Conservation (phyloP, 2,113 vertebrate species). For the Myrmecobius fasciatus region DNA sequence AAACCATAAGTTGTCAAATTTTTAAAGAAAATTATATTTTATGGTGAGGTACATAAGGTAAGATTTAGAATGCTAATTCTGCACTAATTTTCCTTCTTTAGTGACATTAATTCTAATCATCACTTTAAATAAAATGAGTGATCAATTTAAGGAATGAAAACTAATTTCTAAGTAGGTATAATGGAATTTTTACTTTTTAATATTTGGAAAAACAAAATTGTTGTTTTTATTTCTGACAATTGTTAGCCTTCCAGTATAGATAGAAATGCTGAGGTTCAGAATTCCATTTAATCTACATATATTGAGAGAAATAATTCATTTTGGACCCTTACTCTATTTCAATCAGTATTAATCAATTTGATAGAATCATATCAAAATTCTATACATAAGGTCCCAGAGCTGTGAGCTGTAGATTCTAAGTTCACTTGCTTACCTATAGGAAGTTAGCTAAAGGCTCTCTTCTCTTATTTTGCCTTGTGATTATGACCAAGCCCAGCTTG, state of each 20-base stretch:
- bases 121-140: slow-evolving; percentile 43
- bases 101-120: not conserved
- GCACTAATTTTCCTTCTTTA: slow-evolving; percentile 14
- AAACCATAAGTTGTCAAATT: slow-evolving; percentile 34
- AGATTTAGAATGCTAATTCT: not conserved
- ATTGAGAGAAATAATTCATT: too few species aligned
- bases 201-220: not conserved
- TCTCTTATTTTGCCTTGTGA: too few species aligned
- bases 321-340: too few species aligned
- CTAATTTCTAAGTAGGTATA: not conserved
- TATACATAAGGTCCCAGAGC: too few species aligned
- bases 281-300: slow-evolving; percentile 16
- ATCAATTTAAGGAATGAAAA: not conserved
- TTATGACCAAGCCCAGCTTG: too few species aligned
- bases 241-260: not conserved
- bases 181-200: slow-evolving; percentile 21
- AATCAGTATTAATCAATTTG: too few species aligned
- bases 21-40: slow-evolving; percentile 20
- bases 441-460: too few species aligned
- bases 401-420: too few species aligned
- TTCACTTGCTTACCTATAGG: too few species aligned
- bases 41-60: not conserved
- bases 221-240: slow-evolving; percentile 23
- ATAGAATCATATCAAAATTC: too few species aligned
- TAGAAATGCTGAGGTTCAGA: not conserved